Base-by-base conservation (phyloP, 2,888 invertebrate species). In the Diaphora mendica region DNA sequence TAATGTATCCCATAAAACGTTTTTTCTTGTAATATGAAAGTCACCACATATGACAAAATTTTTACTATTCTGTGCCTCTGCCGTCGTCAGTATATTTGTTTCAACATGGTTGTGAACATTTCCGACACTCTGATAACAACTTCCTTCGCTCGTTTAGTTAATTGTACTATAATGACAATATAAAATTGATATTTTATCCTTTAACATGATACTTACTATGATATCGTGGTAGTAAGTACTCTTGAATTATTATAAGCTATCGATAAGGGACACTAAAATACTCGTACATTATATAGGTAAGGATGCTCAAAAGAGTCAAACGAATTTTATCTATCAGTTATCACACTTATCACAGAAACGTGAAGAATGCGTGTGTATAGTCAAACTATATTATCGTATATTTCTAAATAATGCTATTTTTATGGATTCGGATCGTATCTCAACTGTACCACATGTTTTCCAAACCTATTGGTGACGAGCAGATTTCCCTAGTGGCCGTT, bases 101-200 rank as follows among this genome's bases (percentile, higher is more conserved):
- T 17, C 30, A 30, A 62, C 13, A 30, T 62, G 17, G 15, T 30
- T 62, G 30, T 62, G 62, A 62, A 62, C 26, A 62, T 62, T 62
- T 62, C 55, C 59, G 13, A 62, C 62, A 62, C 30, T 62, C 17
- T 62, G 62, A 62, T 59, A 59, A 59, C 59, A 59, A 59, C 30
- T 62, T 62, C 62, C 62, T 62, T 30, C 30, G 17, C 30, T 30
- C 30, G 30, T 30, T 62, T 2, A 30, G 30, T 62, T 59, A 26
- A 59, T 59, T 59, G 26, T 4, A 59, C n/a, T 15, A 30, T 62
- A 9, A 13, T 3, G 62, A 15, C 30, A 30, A 26, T 59, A 59
- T 5, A 62, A 55, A 62, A 62, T 17, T 30, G 3, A 62, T 62
- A 62, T 30, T 30, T 15, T 62, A 62, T 62, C 62, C 2, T 62